phyloP scores from a whole-genome alignment of 2,797 vertebrate genomes.

The Peromyscus nudipes region DNA sequence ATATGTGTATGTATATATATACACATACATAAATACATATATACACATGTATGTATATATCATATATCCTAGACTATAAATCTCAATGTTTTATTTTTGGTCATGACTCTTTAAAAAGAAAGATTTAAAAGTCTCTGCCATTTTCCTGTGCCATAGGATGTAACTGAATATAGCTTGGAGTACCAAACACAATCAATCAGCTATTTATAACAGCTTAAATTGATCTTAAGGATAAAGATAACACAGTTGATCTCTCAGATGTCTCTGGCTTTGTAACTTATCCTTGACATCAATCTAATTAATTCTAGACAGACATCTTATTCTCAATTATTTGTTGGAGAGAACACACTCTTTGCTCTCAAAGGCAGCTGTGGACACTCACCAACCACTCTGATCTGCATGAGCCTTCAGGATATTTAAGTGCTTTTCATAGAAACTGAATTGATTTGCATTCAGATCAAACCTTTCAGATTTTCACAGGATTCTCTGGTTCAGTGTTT shows the following conservation, averaged over 20 bases:
- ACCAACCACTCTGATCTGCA: background rate
- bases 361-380: background rate
- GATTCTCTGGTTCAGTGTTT: background rate
- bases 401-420: background rate
- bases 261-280: conserved; percentile 65
- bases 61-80: conserved; percentile 34
- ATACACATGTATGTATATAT: background rate
- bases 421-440: conserved; percentile 16
- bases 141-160: conserved; percentile 56
- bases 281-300: conserved; percentile 51
- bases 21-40: background rate
- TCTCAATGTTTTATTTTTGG: conserved; percentile 39
- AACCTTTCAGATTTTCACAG: background rate
- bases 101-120: conserved; percentile 61
- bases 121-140: conserved; percentile 36
- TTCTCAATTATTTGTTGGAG: conserved; percentile 45
- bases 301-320: conserved; percentile 57
- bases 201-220: conserved; percentile 60
- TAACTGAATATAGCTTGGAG: conserved; percentile 54
- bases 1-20: background rate
- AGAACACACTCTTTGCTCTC: conserved; percentile 41
- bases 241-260: conserved; percentile 57
- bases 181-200: conserved; percentile 49
- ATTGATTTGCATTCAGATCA: conserved; percentile 30
- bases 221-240: conserved; percentile 73